These are phyloP conservation scores for Pterois miles DNA, from an alignment of 2,797 vertebrate species.

Conservation along the genomic window DNA sequence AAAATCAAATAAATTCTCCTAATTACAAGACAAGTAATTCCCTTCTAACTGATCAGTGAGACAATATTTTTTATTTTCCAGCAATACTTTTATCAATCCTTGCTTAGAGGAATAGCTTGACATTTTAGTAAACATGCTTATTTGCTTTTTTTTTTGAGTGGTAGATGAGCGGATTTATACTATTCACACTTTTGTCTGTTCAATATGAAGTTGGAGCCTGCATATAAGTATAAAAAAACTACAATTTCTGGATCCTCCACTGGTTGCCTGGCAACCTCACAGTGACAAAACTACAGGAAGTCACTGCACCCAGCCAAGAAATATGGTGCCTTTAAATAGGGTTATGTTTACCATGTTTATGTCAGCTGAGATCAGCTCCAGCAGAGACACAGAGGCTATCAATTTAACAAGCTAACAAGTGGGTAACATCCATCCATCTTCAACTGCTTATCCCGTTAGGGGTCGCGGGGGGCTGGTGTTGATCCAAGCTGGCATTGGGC, in stretches of 20 bases:
- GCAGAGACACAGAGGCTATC: too few species aligned
- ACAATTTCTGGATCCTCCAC: background rate
- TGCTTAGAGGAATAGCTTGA: background rate
- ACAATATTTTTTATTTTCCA: background rate
- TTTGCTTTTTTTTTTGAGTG: background rate
- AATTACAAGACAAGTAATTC: background rate
- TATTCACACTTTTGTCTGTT: background rate
- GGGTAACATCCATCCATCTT: too few species aligned
- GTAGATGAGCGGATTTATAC: background rate
- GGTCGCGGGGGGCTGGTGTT: too few species aligned
- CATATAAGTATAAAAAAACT: background rate
- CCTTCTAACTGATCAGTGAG: background rate
- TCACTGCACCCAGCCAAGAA: background rate
- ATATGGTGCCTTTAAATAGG: too few species aligned
- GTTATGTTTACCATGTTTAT: too few species aligned
- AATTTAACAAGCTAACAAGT: too few species aligned
- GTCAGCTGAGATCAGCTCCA: too few species aligned
- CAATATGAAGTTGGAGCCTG: too few species aligned
- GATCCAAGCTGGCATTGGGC: too few species aligned
- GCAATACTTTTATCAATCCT: background rate
- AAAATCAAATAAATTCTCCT: background rate
- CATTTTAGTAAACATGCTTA: background rate
- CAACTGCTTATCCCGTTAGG: too few species aligned
- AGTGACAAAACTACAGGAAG: background rate
- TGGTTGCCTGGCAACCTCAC: background rate